phyloP scores from a whole-genome alignment of 1,140 invertebrate species.

The Teleopsis dalmanni region DNA sequence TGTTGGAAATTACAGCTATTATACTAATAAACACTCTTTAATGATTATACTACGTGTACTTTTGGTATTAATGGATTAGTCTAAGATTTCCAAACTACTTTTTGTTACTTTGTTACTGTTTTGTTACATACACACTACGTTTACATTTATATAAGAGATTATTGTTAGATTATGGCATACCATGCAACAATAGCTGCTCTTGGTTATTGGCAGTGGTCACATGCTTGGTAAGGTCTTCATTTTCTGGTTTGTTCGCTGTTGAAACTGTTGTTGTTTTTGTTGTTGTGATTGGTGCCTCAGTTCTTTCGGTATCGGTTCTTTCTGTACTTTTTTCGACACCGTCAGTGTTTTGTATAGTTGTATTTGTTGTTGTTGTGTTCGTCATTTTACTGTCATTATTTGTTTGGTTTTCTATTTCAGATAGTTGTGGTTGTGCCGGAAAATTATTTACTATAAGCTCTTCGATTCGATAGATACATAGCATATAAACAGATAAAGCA shows the following conservation, averaged over 20 bases:
- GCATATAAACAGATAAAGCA: not conserved
- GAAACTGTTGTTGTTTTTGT: too few relatives aligned
- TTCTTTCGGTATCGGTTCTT: too few relatives aligned
- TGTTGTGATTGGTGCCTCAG: too few relatives aligned
- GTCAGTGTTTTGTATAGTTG: not conserved
- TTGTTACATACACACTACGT: constrained; percentile 3
- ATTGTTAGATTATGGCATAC: too few relatives aligned
- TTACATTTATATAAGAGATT: constrained; percentile 7
- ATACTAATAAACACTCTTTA: constrained; percentile 1
- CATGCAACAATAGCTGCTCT: constrained; percentile 5
- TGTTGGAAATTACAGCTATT: constrained; percentile 15
- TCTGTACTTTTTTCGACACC: not conserved
- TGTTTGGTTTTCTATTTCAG: too few relatives aligned
- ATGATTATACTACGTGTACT: not conserved
- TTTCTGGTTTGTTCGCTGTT: too few relatives aligned
- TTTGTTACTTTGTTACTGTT: constrained; percentile 2
- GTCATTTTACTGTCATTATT: not conserved
- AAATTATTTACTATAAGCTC: too few relatives aligned
- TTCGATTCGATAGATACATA: too few relatives aligned
- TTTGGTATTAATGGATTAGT: constrained; percentile 9
- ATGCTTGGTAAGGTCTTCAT: not conserved
- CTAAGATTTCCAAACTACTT: constrained; percentile 6
- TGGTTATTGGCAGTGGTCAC: not conserved
- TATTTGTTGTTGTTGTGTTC: not conserved
- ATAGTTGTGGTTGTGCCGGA: too few relatives aligned